Conservation (phyloP, 2,797 vertebrate genomes). For the Pempheris klunzingeri region DNA sequence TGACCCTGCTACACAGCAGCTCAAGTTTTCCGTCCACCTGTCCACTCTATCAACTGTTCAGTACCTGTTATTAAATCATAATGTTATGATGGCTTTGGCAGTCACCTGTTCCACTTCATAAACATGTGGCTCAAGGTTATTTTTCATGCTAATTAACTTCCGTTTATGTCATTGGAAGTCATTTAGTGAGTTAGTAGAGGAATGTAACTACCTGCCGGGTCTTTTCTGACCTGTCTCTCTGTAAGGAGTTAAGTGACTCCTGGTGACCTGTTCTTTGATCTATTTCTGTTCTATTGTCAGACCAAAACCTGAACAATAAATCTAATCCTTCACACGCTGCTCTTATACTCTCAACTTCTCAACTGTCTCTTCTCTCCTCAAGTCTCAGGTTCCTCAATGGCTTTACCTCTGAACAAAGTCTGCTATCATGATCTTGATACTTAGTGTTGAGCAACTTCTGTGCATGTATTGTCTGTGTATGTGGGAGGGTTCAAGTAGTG, state of each 20-base stretch:
- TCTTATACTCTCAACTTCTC: constrained; percentile 78
- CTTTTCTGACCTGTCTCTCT: constrained; percentile 47
- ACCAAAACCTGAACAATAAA: constrained; percentile 69
- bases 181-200: constrained; percentile 28
- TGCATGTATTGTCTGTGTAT: constrained; percentile 72
- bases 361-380: constrained; percentile 74
- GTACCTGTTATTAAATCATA: constrained; percentile 47
- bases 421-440: constrained; percentile 80
- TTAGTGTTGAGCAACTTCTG: constrained; percentile 76
- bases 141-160: constrained; percentile 56
- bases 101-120: constrained; percentile 35
- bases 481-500: constrained; percentile 76
- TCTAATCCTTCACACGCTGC: constrained; percentile 78
- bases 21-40: constrained; percentile 30
- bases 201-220: constrained; percentile 30
- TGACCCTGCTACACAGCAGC: constrained; percentile 28
- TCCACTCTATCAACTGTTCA: constrained; percentile 26
- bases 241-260: constrained; percentile 52
- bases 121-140: constrained; percentile 30
- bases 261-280: constrained; percentile 69
- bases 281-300: constrained; percentile 69
- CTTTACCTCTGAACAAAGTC: constrained; percentile 71
- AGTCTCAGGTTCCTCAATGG: constrained; percentile 78
- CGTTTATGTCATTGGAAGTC: constrained; percentile 45
- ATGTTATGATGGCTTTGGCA: constrained; percentile 18